phyloP scores from a whole-genome alignment of 2,113 vertebrate genomes.

The Sinocyclocheilus rhinocerous region DNA sequence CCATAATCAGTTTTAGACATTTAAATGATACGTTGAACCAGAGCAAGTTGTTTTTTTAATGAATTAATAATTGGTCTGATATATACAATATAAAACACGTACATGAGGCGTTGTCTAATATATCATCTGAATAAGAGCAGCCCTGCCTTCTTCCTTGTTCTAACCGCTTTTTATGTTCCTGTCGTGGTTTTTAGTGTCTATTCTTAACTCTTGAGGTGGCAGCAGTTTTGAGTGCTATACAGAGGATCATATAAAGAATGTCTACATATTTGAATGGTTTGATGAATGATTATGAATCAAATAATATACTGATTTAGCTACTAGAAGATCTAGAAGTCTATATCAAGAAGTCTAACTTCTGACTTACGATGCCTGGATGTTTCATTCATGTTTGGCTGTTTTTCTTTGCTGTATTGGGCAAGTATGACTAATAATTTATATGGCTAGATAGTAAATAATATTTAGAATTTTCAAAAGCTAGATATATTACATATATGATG shows the following conservation, averaged over 20 bases:
- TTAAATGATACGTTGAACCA: background rate
- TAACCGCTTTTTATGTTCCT: background rate
- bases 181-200: background rate
- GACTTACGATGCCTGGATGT: constrained; percentile 37
- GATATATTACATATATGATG: background rate
- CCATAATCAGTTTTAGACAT: background rate
- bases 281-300: background rate
- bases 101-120: background rate
- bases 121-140: background rate
- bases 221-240: background rate
- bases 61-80: background rate
- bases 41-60: background rate
- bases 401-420: constrained; percentile 31
- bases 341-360: background rate
- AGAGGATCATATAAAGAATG: background rate
- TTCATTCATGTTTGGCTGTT: constrained; percentile 26
- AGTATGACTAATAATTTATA: background rate
- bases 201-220: background rate
- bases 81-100: background rate
- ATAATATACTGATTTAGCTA: background rate
- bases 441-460: too few relatives aligned
- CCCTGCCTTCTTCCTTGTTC: background rate
- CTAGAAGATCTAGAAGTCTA: background rate
- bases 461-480: background rate
- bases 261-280: background rate